A percentile compares a stretch with the other conserved stretches of the same genome.
Evolutionary conservation across 2,888 invertebrate species (phyloP).

Genomic region (Zaprionus lineosus): DNA sequence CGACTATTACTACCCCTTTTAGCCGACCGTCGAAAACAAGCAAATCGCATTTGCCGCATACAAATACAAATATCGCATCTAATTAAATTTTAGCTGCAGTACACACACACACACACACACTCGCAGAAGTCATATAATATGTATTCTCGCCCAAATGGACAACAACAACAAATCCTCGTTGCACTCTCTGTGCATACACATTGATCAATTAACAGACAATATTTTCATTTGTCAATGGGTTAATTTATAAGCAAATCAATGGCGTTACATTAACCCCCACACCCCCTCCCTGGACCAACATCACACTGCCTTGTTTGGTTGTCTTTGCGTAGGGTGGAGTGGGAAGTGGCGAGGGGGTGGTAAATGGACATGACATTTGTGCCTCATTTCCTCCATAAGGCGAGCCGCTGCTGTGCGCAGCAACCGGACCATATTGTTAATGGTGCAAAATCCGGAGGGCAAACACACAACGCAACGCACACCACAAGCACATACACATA

Average conservation of each 20-base stretch:
- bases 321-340: not conserved
- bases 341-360: slow-evolving; percentile 3
- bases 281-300: too few relatives aligned
- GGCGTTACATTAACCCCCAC: slow-evolving; percentile 50
- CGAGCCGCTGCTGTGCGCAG: slow-evolving; percentile 45
- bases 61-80: slow-evolving; percentile 74
- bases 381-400: slow-evolving; percentile 57
- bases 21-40: slow-evolving; percentile 3
- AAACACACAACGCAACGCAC: slow-evolving; percentile 49
- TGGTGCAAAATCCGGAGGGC: slow-evolving; percentile 75
- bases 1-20: not conserved
- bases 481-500: slow-evolving; percentile 13
- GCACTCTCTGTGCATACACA: slow-evolving; percentile 75
- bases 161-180: slow-evolving; percentile 23
- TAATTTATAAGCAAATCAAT: slow-evolving; percentile 81
- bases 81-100: slow-evolving; percentile 78
- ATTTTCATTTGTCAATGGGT: slow-evolving; percentile 83
- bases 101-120: slow-evolving; percentile 20
- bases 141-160: slow-evolving; percentile 24
- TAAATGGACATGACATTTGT: slow-evolving; percentile 35
- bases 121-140: slow-evolving; percentile 20
- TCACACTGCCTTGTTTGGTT: too few relatives aligned
- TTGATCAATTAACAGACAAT: slow-evolving; percentile 83
- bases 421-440: slow-evolving; percentile 71
- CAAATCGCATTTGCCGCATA: slow-evolving; percentile 53